Evolutionary conservation across 2,113 vertebrate species (phyloP).

Genomic region (Tachycineta bicolor): DNA sequence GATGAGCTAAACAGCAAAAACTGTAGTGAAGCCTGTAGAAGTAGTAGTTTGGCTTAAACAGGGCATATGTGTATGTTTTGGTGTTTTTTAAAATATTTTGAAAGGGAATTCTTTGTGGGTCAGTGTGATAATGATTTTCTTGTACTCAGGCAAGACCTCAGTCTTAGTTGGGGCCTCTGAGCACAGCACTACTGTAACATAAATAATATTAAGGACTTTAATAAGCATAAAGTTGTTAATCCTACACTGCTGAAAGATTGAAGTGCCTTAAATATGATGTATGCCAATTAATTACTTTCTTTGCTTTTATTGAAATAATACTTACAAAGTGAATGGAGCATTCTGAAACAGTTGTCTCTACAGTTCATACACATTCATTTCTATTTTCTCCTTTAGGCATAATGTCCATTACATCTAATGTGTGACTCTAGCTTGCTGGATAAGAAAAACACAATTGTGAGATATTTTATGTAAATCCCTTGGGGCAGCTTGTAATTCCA

Average conservation of each 20-base stretch:
- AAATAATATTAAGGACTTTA: slow-evolving; percentile 5
- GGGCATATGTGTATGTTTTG: neutral
- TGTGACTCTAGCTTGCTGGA: neutral
- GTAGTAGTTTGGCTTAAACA: neutral
- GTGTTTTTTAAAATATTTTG: neutral
- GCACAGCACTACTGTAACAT: neutral
- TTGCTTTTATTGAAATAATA: neutral
- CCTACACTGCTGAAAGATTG: neutral
- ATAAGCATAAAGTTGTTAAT: slow-evolving; percentile 27
- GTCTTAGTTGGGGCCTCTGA: neutral
- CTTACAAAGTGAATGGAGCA: neutral
- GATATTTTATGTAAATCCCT: neutral
- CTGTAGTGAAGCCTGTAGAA: neutral
- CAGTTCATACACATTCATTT: neutral
- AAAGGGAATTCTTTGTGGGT: neutral
- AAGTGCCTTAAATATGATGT: neutral
- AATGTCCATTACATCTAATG: neutral
- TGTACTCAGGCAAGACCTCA: neutral
- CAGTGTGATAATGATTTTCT: neutral
- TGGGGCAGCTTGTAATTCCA: neutral
- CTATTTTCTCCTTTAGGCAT: neutral
- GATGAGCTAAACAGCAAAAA: neutral
- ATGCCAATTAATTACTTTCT: neutral
- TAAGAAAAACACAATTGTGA: neutral
- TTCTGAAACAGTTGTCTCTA: neutral